Percentiles rank a stretch among this genome's conserved stretches.
These are phyloP conservation scores for Drosophila kikkawai DNA, from an alignment of 1,140 invertebrate species.

Conservation along the genomic window DNA sequence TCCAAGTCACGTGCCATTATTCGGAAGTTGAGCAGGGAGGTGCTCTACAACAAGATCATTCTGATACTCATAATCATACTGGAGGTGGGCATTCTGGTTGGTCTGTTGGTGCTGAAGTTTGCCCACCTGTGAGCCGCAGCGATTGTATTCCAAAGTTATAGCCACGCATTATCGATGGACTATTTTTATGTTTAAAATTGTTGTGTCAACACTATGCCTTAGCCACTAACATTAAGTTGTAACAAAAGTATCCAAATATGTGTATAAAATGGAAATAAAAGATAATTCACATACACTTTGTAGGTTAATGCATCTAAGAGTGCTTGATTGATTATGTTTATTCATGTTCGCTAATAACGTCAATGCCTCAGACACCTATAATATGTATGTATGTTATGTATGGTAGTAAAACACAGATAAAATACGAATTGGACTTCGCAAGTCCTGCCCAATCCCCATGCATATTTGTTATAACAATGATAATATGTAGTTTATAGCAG, in stretches of 20 bases:
- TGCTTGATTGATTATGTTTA: constrained; percentile 63
- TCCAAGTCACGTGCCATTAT: constrained; percentile 83
- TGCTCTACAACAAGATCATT: constrained; percentile 86
- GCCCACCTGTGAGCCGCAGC: constrained; percentile 32
- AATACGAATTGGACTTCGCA: constrained; percentile 24
- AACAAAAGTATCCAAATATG: not conserved
- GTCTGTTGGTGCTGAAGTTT: constrained; percentile 74
- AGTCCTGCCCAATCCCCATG: constrained; percentile 11
- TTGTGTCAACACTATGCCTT: constrained; percentile 14
- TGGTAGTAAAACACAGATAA: constrained; percentile 78
- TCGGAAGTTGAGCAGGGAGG: constrained; percentile 84
- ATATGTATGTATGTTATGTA: constrained; percentile 50
- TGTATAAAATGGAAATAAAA: constrained; percentile 5
- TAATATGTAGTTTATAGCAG: constrained; percentile 35
- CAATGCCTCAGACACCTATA: constrained; percentile 68
- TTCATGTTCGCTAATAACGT: constrained; percentile 48
- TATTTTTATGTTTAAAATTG: constrained; percentile 17
- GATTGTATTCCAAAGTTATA: constrained; percentile 52
- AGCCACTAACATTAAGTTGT: constrained; percentile 11
- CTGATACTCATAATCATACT: constrained; percentile 85
- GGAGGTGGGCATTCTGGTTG: constrained; percentile 80
- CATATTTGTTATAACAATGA: constrained; percentile 48
- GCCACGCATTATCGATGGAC: not conserved
- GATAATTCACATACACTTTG: not conserved
- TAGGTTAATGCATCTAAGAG: constrained; percentile 44